Conservation (phyloP, 2,113 vertebrate species). For the Solea solea region DNA sequence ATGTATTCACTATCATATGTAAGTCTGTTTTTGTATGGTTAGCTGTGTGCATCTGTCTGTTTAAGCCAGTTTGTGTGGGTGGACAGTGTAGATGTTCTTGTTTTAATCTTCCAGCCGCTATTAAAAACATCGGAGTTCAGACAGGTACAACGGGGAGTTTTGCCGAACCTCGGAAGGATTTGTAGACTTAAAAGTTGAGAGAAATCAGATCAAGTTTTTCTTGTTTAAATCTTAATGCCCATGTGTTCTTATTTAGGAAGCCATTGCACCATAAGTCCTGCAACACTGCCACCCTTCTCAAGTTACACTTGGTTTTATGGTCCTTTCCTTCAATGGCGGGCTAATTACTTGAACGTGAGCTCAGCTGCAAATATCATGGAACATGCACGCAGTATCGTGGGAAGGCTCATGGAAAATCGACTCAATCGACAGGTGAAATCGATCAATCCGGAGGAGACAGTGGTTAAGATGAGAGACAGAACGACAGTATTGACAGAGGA, state of each 20-base stretch:
- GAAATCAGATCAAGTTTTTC: background rate
- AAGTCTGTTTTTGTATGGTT: no score
- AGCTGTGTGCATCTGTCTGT: background rate
- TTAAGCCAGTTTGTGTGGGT: background rate
- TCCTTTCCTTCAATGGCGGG: conserved; percentile 23
- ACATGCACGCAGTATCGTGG: background rate
- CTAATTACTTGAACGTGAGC: conserved; percentile 57
- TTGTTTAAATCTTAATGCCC: background rate
- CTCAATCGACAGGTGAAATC: background rate
- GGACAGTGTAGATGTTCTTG: background rate
- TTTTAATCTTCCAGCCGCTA: background rate
- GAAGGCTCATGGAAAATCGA: background rate
- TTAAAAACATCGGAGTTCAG: background rate
- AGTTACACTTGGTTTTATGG: conserved; percentile 52
- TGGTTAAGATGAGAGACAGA: background rate
- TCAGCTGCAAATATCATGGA: conserved; percentile 16
- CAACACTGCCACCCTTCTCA: conserved; percentile 35
- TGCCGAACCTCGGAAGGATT: background rate
- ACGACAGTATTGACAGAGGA: background rate
- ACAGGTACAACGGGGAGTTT: background rate
- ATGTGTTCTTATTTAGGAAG: conserved; percentile 46
- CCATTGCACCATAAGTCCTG: conserved; percentile 40
- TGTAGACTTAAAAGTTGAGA: background rate
- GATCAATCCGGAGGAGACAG: background rate
- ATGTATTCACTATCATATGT: background rate